Percentiles rank a stretch among this genome's conserved stretches.
Evolutionary conservation across 2,113 vertebrate genomes (phyloP).

Genomic region (Marmota flaviventris): DNA sequence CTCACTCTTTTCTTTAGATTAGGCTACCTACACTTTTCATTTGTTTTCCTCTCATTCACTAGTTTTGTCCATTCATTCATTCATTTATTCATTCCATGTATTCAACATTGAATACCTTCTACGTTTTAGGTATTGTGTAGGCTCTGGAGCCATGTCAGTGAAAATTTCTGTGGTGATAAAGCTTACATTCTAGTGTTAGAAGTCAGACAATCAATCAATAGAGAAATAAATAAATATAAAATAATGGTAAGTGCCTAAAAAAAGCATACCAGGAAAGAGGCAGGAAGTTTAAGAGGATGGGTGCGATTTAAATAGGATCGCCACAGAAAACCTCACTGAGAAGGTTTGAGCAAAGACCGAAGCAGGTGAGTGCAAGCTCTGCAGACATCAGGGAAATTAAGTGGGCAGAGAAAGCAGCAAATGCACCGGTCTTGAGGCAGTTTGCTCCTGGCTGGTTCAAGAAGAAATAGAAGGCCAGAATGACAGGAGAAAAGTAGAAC

Average conservation of each 20-base stretch:
- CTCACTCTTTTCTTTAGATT: neutral
- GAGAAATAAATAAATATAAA: neutral
- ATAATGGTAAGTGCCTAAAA: neutral
- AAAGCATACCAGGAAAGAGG: neutral
- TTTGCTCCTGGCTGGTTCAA: neutral
- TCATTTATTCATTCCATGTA: neutral
- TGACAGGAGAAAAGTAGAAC: neutral
- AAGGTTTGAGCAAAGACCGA: neutral
- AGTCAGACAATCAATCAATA: neutral
- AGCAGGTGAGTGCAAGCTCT: neutral
- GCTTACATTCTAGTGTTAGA: neutral
- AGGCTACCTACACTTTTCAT: neutral
- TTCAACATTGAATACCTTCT: neutral
- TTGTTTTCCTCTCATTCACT: neutral
- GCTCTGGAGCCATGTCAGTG: neutral
- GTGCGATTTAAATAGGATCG: neutral
- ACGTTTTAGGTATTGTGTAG: neutral
- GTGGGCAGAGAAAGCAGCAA: neutral
- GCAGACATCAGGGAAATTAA: neutral
- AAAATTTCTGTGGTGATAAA: neutral
- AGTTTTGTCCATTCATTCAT: neutral
- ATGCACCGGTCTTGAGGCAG: neutral
- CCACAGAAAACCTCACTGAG: neutral
- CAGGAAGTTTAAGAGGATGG: neutral
- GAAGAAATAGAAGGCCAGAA: neutral